These are phyloP conservation scores for Alexandromys fortis DNA, from an alignment of 2,113 vertebrate species.

Conservation along the genomic window DNA sequence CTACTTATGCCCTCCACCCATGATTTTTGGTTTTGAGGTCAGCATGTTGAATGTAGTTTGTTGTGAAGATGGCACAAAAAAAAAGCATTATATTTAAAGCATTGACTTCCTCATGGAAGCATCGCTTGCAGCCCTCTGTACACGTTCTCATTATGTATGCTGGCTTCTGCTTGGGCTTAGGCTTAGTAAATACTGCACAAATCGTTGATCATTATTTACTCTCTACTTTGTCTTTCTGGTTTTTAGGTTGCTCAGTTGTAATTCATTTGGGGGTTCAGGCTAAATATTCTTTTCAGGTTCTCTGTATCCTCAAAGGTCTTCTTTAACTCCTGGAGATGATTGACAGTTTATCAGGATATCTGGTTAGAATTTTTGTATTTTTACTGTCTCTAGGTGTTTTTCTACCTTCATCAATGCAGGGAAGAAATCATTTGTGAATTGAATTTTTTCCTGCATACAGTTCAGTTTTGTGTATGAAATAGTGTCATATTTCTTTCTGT, in stretches of 20 bases:
- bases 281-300: neutral
- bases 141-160: neutral
- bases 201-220: neutral
- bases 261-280: neutral
- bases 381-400: neutral
- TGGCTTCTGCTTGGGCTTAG: neutral
- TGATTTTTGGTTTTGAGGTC: neutral
- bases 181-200: neutral
- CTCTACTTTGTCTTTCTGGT: neutral
- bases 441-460: neutral
- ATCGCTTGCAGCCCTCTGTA: neutral
- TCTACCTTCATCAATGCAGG: neutral
- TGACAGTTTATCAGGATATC: neutral
- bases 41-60: neutral
- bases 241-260: neutral
- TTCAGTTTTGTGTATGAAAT: neutral
- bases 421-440: neutral
- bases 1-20: neutral
- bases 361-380: neutral
- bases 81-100: neutral
- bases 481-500: neutral
- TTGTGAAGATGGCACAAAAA: neutral
- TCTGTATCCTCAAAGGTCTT: neutral
- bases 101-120: neutral
- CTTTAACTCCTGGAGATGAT: neutral